These are phyloP conservation scores for Agrilus cyanescens DNA, from an alignment of 2,888 invertebrate genomes.

Conservation along the genomic window DNA sequence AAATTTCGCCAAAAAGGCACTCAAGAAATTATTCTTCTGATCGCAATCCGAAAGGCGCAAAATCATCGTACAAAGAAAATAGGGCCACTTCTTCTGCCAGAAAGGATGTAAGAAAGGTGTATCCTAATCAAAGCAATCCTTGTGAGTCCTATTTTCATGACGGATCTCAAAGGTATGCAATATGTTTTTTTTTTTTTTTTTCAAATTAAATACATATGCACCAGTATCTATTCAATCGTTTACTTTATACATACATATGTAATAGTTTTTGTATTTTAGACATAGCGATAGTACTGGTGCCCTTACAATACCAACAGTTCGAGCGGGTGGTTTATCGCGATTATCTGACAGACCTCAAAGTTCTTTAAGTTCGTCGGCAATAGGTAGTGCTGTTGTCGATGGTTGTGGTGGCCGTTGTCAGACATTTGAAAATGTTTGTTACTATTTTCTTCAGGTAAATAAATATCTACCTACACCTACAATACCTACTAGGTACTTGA, in stretches of 20 bases:
- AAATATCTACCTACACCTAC: no score
- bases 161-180: slow-evolving; percentile 10
- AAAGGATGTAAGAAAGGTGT: slow-evolving; percentile 14
- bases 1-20: slow-evolving; percentile 23
- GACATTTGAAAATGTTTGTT: slow-evolving; percentile 59
- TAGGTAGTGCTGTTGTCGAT: slow-evolving; percentile 43
- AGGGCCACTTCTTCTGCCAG: slow-evolving; percentile 2
- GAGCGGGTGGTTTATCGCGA: slow-evolving; percentile 10
- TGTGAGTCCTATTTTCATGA: slow-evolving; percentile 8
- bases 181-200: background rate
- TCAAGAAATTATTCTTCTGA: slow-evolving; percentile 20
- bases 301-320: background rate
- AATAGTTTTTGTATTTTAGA: no score
- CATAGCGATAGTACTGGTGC: no score
- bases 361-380: slow-evolving; percentile 28
- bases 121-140: slow-evolving; percentile 13
- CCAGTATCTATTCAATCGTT: no score
- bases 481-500: background rate
- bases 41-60: slow-evolving; percentile 16
- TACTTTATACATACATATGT: background rate
- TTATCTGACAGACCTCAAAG: slow-evolving; percentile 29
- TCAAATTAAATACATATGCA: background rate
- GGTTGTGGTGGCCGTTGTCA: slow-evolving; percentile 60
- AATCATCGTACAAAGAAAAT: slow-evolving; percentile 9
- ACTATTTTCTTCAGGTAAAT: slow-evolving; percentile 53